These are phyloP conservation scores for Myrmecophaga tridactyla DNA, from an alignment of 2,113 vertebrate genomes.

Conservation along the genomic window DNA sequence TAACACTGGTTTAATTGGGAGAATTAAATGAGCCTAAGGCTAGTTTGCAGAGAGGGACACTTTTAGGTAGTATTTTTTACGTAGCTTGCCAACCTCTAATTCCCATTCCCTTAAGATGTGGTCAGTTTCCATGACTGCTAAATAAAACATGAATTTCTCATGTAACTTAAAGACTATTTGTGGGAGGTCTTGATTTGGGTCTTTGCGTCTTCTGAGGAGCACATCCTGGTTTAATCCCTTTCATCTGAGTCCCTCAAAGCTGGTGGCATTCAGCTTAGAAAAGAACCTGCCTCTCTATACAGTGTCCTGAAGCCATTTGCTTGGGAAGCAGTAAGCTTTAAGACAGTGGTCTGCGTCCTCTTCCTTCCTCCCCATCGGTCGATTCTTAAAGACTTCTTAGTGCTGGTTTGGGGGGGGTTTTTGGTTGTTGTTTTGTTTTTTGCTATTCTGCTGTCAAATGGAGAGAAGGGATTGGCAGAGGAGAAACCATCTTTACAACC, in stretches of 20 bases:
- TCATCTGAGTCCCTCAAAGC: background rate
- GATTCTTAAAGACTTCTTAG: background rate
- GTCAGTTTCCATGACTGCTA: slow-evolving; percentile 57
- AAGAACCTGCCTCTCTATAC: background rate
- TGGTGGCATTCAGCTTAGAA: background rate
- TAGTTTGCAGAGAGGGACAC: slow-evolving; percentile 15
- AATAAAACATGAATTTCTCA: slow-evolving; percentile 61
- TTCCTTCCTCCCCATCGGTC: background rate
- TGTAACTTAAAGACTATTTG: slow-evolving; percentile 41
- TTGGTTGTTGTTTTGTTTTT: background rate
- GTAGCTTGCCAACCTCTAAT: slow-evolving; percentile 37
- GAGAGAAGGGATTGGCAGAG: background rate
- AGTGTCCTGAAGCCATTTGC: background rate
- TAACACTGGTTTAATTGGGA: slow-evolving; percentile 24
- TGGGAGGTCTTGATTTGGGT: slow-evolving; percentile 46
- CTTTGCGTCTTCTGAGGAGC: slow-evolving; percentile 16
- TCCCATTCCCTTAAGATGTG: slow-evolving; percentile 50
- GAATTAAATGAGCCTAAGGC: background rate
- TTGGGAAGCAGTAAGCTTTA: background rate
- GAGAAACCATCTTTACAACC: background rate
- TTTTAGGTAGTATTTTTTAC: slow-evolving; percentile 33
- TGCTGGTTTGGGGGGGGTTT: background rate
- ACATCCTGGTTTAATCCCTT: background rate
- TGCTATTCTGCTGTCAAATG: background rate
- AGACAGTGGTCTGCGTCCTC: background rate